Evolutionary conservation across 2,888 invertebrate species (phyloP).

Genomic region (Halictus quadricinctus): DNA sequence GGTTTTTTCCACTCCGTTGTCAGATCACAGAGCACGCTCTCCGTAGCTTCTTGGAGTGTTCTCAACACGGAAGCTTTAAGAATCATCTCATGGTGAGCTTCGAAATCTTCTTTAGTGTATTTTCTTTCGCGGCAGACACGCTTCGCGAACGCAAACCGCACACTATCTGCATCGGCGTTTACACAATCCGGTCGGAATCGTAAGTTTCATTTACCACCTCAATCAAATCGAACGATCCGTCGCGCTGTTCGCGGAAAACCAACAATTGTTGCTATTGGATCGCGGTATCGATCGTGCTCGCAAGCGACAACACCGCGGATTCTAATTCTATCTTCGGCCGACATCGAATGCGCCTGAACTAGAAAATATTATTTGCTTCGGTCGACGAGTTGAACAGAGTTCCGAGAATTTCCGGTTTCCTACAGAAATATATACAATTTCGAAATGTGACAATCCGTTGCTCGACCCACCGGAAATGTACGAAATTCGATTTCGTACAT

Average conservation of each 20-base stretch:
- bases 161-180: neutral
- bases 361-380: slow-evolving; percentile 4
- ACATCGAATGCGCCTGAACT: neutral
- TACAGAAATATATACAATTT: neutral
- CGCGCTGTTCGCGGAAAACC: neutral
- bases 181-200: neutral
- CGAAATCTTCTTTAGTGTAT: neutral
- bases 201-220: neutral
- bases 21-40: slow-evolving; percentile 48
- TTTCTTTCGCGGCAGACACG: neutral
- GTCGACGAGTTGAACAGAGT: neutral
- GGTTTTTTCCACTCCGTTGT: slow-evolving; percentile 36
- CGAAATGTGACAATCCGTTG: neutral
- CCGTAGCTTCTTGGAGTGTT: slow-evolving; percentile 64
- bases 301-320: neutral
- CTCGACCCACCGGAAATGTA: neutral
- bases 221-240: slow-evolving; percentile 15
- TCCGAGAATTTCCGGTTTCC: neutral
- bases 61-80: slow-evolving; percentile 59
- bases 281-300: slow-evolving; percentile 15
- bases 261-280: slow-evolving; percentile 24
- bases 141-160: neutral
- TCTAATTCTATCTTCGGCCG: slow-evolving; percentile 2
- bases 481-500: neutral
- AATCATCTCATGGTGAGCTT: slow-evolving; percentile 39